Conservation (phyloP, 2,797 vertebrate species). For the Gambelia wislizenii region DNA sequence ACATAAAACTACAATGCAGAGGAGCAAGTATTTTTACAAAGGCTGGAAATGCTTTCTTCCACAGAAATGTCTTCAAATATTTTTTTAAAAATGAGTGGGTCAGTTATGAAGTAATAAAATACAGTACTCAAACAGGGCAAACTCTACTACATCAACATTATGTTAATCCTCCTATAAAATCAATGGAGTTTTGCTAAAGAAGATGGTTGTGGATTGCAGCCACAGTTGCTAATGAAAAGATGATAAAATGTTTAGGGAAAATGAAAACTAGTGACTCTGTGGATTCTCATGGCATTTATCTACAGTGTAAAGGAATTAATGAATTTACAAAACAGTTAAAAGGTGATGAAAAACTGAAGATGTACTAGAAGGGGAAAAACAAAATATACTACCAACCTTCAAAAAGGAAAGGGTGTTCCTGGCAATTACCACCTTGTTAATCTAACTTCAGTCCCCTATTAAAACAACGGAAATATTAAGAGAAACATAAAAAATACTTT, state of each 20-base stretch:
- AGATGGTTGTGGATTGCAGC: constrained; percentile 12
- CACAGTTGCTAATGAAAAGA: constrained; percentile 37
- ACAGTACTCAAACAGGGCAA: not conserved
- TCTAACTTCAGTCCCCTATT: constrained; percentile 13
- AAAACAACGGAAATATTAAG: constrained; percentile 37
- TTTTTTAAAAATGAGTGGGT: not conserved
- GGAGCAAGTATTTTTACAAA: constrained; percentile 3
- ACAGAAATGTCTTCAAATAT: not conserved
- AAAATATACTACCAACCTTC: constrained; percentile 30
- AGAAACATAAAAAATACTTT: constrained; percentile 18
- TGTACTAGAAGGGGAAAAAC: not conserved
- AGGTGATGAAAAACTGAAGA: constrained; percentile 43
- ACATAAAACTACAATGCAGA: constrained; percentile 30
- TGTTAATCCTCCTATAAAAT: not conserved
- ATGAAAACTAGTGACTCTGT: constrained; percentile 10
- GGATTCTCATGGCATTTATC: constrained; percentile 14
- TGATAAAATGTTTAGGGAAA: constrained; percentile 36
- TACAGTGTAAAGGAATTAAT: constrained; percentile 43
- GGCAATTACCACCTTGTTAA: constrained; percentile 42
- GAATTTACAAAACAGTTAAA: constrained; percentile 42
- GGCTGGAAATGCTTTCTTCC: not conserved
- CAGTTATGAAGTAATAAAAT: constrained; percentile 33
- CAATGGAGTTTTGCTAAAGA: not conserved
- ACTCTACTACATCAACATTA: not conserved
- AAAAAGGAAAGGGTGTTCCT: constrained; percentile 39